These are phyloP conservation scores for Paratrypauchen microcephalus DNA, from an alignment of 2,797 vertebrate genomes.

Conservation along the genomic window DNA sequence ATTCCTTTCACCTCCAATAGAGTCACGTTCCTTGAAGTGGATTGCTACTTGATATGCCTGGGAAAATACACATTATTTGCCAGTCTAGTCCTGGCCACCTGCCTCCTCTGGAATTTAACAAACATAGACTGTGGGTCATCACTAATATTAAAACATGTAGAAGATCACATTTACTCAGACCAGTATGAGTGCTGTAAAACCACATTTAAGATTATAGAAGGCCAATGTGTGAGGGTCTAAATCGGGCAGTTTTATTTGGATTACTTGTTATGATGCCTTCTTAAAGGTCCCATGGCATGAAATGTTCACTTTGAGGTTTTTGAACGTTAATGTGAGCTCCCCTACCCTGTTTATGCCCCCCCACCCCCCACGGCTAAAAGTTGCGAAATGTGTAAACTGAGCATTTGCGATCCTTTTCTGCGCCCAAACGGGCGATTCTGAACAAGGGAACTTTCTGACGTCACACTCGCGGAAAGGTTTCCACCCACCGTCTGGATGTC, in stretches of 20 bases:
- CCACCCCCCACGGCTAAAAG: too few relatives aligned
- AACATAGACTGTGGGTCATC: slow-evolving; percentile 40
- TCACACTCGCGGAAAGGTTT: too few relatives aligned
- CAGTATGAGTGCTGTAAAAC: neutral
- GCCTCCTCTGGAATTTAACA: slow-evolving; percentile 59
- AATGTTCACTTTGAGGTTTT: too few relatives aligned
- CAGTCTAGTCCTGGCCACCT: slow-evolving; percentile 39
- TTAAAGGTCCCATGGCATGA: too few relatives aligned
- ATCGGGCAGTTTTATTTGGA: neutral
- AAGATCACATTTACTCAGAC: neutral
- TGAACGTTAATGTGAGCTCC: too few relatives aligned
- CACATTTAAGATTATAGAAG: neutral
- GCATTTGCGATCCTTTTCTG: too few relatives aligned
- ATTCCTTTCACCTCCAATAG: slow-evolving; percentile 19
- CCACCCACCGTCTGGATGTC: too few relatives aligned
- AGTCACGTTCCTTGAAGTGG: slow-evolving; percentile 36
- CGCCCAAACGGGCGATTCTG: too few relatives aligned
- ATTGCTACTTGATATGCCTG: slow-evolving; percentile 58
- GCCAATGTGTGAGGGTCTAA: neutral
- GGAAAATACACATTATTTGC: slow-evolving; percentile 43
- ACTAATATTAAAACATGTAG: neutral
- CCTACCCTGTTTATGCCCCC: too few relatives aligned
- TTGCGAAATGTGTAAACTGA: too few relatives aligned
- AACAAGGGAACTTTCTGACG: too few relatives aligned
- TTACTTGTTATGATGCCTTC: neutral